Evolutionary conservation across 2,888 invertebrate genomes (phyloP), one percentile per base, ranked within the genome.

Genomic region (Cephalotes varians): DNA sequence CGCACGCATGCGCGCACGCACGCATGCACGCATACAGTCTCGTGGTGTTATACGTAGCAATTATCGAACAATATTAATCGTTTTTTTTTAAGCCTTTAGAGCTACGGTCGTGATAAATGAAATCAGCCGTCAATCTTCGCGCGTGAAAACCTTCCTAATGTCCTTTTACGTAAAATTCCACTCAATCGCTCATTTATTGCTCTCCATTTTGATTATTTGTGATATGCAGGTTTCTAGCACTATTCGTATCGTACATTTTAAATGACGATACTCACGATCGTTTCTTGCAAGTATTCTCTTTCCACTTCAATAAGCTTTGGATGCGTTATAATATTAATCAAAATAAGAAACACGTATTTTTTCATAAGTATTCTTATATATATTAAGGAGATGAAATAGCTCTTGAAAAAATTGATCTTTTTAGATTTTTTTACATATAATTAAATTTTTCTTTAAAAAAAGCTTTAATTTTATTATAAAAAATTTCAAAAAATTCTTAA

Each of bases 161-260:
- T 74, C 25, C 25, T 49, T 3, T 37, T 15, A 40, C 28, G 9
- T n/a, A 18, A 18, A 74, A n/a, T 64, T 51, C 49, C 44, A 44
- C 10, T 64, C 25, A 44, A 21, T 65, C 58, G 7, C n/a, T 69
- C 10, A 54, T 65, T 69, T 77, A 71, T 71, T 79, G 10, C 21
- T 56, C 54, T 56, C 25, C 31, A 37, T 80, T 73, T 80, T 77
- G 54, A 69, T 69, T 73, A 71, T 73, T 51, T 49, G 15, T 74
- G 18, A 71, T 37, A 49, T 71, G 58, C 40, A 56, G 40, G 25
- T 40, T 64, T 64, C 18, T 49, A 64, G 56, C 44, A 25, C 56
- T 69, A 77, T 56, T 65, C 28, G 25, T 40, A n/a, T 56, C 7
- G 7, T 58, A 72, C 9, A 44, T 64, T 49, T 74, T 64, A 34